Evolutionary conservation across 2,113 vertebrate genomes (phyloP).

Genomic region (Hoplias malabaricus): DNA sequence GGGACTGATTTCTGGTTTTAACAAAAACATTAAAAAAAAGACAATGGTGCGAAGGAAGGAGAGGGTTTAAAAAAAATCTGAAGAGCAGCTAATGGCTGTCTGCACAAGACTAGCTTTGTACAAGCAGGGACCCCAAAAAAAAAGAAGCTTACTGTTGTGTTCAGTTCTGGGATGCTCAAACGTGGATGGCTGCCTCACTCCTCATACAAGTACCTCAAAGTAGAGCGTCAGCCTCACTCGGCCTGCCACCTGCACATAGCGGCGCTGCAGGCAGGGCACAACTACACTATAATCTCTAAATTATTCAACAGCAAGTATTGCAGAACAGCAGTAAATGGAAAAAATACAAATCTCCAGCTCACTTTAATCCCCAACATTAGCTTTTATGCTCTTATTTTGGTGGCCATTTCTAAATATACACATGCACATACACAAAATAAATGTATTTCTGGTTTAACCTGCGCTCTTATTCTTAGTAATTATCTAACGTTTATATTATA

Average conservation of each 20-base stretch:
- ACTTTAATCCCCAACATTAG: neutral
- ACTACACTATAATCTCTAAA: conserved; percentile 17
- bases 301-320: neutral
- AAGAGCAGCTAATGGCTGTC: neutral
- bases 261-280: conserved; percentile 1
- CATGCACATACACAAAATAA: too few relatives aligned
- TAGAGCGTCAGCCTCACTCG: conserved; percentile 4
- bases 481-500: too few relatives aligned
- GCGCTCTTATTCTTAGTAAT: too few relatives aligned
- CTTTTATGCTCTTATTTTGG: neutral
- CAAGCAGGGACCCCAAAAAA: neutral
- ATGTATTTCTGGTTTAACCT: too few relatives aligned
- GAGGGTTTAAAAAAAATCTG: neutral
- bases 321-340: neutral
- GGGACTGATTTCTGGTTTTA: conserved; percentile 14
- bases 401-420: neutral
- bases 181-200: neutral
- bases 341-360: neutral
- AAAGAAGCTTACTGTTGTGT: conserved; percentile 43
- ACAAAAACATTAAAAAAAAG: conserved; percentile 5
- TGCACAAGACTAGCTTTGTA: conserved; percentile 12
- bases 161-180: neutral
- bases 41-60: neutral
- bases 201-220: conserved; percentile 42
- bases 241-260: neutral